Evolutionary conservation across 2,797 vertebrate species (phyloP).

Genomic region (Gymnoscopelus braueri): DNA sequence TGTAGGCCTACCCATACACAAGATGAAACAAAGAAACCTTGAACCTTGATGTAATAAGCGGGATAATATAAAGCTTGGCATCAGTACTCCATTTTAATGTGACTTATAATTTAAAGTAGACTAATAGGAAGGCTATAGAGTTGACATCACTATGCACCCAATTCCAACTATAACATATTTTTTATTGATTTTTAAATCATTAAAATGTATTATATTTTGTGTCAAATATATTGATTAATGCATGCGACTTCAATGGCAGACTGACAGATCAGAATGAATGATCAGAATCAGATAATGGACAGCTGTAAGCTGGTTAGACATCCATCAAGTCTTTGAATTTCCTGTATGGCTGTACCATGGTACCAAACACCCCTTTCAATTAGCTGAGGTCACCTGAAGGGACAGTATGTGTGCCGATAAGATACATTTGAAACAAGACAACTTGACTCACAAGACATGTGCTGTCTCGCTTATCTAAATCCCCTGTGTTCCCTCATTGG

Average conservation of each 20-base stretch:
- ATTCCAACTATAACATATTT: too few species aligned
- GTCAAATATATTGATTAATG: too few species aligned
- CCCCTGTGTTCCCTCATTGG: not conserved
- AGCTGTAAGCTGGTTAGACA: not conserved
- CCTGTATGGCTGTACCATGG: constrained; percentile 20
- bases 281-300: constrained; percentile 31
- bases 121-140: too few species aligned
- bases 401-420: constrained; percentile 1
- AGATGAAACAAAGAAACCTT: too few species aligned
- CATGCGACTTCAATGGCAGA: constrained; percentile 17
- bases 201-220: too few species aligned
- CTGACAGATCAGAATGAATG: constrained; percentile 44
- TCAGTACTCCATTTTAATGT: too few species aligned
- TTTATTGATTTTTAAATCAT: too few species aligned
- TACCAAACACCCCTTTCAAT: constrained; percentile 14
- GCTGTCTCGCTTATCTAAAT: constrained; percentile 14
- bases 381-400: not conserved
- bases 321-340: constrained; percentile 6
- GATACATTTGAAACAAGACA: not conserved
- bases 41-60: too few species aligned
- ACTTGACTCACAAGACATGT: constrained; percentile 5
- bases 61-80: too few species aligned
- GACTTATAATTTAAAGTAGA: too few species aligned
- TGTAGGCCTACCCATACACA: too few species aligned
- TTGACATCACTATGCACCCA: too few species aligned